phyloP scores from a whole-genome alignment of 2,113 vertebrate species.

The Gambusia affinis region DNA sequence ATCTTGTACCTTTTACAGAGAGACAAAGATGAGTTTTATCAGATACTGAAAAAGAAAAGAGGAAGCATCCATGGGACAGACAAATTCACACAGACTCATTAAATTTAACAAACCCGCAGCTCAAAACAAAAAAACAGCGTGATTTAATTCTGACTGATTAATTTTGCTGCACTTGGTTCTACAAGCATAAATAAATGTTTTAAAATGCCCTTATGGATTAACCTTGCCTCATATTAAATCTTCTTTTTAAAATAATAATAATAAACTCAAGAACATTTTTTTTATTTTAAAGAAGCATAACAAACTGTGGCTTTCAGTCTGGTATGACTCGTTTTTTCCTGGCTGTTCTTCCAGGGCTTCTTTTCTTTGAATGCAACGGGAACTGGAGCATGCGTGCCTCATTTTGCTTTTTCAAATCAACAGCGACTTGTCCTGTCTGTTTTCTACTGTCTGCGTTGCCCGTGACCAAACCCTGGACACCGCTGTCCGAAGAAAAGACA shows the following conservation, averaged over 20 bases:
- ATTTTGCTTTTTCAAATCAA: slow-evolving; percentile 48
- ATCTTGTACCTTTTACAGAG: slow-evolving; percentile 87
- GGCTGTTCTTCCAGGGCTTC: slow-evolving; percentile 38
- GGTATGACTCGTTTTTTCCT: slow-evolving; percentile 67
- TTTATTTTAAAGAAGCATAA: slow-evolving; percentile 11
- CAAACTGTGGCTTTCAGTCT: slow-evolving; percentile 41
- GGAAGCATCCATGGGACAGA: slow-evolving; percentile 3
- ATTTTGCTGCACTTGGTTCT: not conserved
- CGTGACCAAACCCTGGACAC: slow-evolving; percentile 43
- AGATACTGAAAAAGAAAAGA: slow-evolving; percentile 1
- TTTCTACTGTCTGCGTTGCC: slow-evolving; percentile 29
- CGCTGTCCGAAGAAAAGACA: slow-evolving; percentile 11
- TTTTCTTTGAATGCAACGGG: slow-evolving; percentile 35
- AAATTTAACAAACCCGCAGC: slow-evolving; percentile 10
- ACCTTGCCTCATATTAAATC: slow-evolving; percentile 12
- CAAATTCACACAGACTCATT: slow-evolving; percentile 1
- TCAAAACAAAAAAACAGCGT: not conserved
- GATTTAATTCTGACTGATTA: not conserved
- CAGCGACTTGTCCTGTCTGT: slow-evolving; percentile 49
- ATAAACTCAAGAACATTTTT: slow-evolving; percentile 8
- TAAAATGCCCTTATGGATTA: not conserved
- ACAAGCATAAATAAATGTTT: not conserved
- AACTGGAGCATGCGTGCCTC: slow-evolving; percentile 65
- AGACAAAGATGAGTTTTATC: slow-evolving; percentile 2
- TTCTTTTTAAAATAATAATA: not conserved